Evolutionary conservation across 2,888 invertebrate genomes (phyloP), one percentile per base, ranked within the genome.

Genomic region (Schizaphis graminum): DNA sequence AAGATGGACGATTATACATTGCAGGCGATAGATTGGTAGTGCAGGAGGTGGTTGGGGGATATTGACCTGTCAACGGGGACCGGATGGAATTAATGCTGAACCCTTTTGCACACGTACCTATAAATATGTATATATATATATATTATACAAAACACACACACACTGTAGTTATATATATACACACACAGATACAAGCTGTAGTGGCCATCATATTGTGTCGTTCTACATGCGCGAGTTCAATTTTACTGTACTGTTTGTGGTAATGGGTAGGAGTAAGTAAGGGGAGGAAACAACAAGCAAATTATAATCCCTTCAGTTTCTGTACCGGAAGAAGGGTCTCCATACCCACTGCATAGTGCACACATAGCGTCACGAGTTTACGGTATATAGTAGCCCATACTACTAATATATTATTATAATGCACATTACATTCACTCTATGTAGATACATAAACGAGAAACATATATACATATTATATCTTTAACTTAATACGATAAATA

Each of bases 31-130:
- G 57, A 21, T 77, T 7, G 61, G 86, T 47, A 26, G 85, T 44
- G 87, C 2, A 41, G 10, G 93, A 47, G 84, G 5, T 0, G 61
- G 53, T 24, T 8, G 28, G 93, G 84, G 85, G 85, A 61, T 94
- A 91, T 94, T 94, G 94, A 94, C 94, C 94, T 91, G 94, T 94
- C 94, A 91, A 94, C 94, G 86, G 53, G 94, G 94, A 91, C 94
- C 91, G 94, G 94, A 94, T 87, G 94, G 94, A 94, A 91, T 94
- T 94, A 94, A 93, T 47, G 93, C 93, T 56, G 93, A 93, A 94
- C 94, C 94, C 94, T 94, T 94, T 94, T 91, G 90, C 93, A 67
- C 86, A n/a, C 77, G 56, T 49, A 87, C 21, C 49, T 87, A 47
- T 47, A 87, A 49, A n/a, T 87, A 49, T 49, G 21, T 61, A 26